Evolutionary conservation across 2,888 invertebrate genomes (phyloP), one percentile per base, ranked within the genome.

Genomic region (Iselma pallidipennis): DNA sequence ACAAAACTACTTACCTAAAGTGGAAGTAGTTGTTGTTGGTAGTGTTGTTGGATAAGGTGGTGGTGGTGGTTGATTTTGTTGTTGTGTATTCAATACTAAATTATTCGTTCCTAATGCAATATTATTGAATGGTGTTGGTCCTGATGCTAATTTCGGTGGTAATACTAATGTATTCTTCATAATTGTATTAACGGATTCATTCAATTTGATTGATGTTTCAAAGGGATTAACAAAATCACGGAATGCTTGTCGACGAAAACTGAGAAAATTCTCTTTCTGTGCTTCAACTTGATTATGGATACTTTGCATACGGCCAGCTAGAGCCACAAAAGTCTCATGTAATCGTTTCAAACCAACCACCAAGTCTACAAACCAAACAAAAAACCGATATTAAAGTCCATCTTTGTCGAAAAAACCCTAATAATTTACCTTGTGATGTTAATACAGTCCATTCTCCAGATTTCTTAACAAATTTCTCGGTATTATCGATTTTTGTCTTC

Each of bases 231-330:
- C 87, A 4, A 86, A 85, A 73, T 95, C 95, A 59, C 92, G 90
- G 45, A 90, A 84, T 16, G 92, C 86, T 70, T 91, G 90, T 76
- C 90, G 91, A 33, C 94, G 82, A 49, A 94, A 85, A 77, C 91
- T 91, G n/a, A 94, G 81, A 77, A 91, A 95, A 68, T 91, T 91
- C 60, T 94, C 92, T 80, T 94, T 95, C 75, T 93, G 92, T 0
- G 87, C 85, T 76, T 94, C 91, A 0, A 95, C 91, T 72, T 87
- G 86, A 57, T 84, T 85, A 75, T 96, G 95, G 0, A 93, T 88
- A 4, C 90, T 89, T 74, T 95, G 94, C 33, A 95, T 81, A 37
- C 92, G 88, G 0, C 94, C 95, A n/a, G 95, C 95, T 59, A 96
- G 81, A 0, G 92, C 92, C 29, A 96, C 89, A 72, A 95, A 88